phyloP scores from a whole-genome alignment of 92 coral and sea anemone species.

The Blastomussa wellsi region DNA sequence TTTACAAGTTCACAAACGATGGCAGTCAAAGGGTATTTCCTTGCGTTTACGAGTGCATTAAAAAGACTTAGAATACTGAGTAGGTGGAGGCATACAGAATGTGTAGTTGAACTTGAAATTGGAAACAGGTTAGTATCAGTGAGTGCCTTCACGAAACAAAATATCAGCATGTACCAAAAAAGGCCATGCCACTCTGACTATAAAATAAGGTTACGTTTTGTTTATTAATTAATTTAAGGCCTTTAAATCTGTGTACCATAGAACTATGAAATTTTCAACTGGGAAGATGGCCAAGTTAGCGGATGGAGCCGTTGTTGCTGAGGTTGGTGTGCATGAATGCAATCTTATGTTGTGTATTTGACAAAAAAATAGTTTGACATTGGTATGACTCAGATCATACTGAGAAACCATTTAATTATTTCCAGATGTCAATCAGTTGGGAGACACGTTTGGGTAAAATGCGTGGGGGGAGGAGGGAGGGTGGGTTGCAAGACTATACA shows the following conservation, averaged over 20 bases:
- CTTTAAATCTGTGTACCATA: background rate
- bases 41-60: background rate
- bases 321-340: slow-evolving; percentile 40
- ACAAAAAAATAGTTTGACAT: too few species aligned
- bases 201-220: background rate
- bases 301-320: slow-evolving; percentile 77
- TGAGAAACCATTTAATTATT: too few species aligned
- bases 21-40: background rate
- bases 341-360: too few species aligned
- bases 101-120: slow-evolving; percentile 63
- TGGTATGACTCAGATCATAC: too few species aligned
- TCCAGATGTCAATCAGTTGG: too few species aligned
- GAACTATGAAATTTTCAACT: slow-evolving; percentile 71
- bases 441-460: too few species aligned
- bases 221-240: too few species aligned
- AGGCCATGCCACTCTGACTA: too few species aligned
- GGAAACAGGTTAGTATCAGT: slow-evolving; percentile 51
- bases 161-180: background rate
- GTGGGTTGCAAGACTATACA: too few species aligned
- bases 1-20: slow-evolving; percentile 13
- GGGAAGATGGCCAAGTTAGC: slow-evolving; percentile 79
- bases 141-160: background rate
- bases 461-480: too few species aligned
- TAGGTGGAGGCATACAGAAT: slow-evolving; percentile 51
- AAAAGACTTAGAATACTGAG: background rate